These are phyloP conservation scores for Augochlora pura DNA, from an alignment of 1,140 invertebrate species.

Conservation along the genomic window DNA sequence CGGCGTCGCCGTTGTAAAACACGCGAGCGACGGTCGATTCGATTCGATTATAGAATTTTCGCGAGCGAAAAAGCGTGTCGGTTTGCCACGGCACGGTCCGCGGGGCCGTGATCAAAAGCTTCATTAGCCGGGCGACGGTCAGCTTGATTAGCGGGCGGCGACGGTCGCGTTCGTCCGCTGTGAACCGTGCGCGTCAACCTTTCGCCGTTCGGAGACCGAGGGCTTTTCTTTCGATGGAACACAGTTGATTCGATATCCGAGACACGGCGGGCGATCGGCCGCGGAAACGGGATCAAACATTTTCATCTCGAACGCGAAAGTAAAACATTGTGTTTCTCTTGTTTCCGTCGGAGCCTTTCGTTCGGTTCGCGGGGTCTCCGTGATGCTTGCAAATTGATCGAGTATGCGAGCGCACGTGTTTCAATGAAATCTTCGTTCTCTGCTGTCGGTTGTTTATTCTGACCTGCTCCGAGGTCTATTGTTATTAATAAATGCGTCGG, in stretches of 20 bases:
- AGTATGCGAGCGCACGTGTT: too few species aligned
- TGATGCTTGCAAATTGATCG: too few species aligned
- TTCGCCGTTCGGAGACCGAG: not conserved
- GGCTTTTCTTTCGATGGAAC: not conserved
- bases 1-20: not conserved
- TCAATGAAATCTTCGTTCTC: too few species aligned
- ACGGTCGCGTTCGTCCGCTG: not conserved
- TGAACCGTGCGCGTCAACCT: not conserved
- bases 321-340: too few species aligned
- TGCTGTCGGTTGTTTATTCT: too few species aligned
- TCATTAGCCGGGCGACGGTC: conserved; percentile 11
- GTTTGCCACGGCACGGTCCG: not conserved
- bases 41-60: not conserved
- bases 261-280: too few species aligned
- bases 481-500: too few species aligned
- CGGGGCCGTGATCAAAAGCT: conserved; percentile 27
- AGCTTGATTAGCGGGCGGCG: conserved; percentile 8
- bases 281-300: too few species aligned
- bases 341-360: too few species aligned
- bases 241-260: not conserved
- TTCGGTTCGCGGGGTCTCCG: too few species aligned
- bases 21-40: not conserved
- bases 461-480: too few species aligned
- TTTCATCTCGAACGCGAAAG: too few species aligned
- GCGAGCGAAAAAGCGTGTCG: not conserved